Evolutionary conservation across 2,113 vertebrate species (phyloP).

Genomic region (Nerophis ophidion): DNA sequence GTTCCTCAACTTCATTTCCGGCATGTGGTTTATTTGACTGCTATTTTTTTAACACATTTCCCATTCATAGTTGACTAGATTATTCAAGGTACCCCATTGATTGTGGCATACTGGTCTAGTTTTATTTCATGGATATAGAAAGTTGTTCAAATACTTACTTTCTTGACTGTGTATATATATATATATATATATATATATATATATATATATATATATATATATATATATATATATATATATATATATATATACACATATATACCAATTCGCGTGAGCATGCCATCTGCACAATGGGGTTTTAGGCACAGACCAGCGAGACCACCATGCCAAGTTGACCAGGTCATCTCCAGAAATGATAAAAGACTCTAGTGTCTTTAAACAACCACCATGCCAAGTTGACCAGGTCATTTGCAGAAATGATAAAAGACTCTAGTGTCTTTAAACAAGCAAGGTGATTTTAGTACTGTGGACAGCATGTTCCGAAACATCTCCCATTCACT

Average conservation of each 20-base stretch:
- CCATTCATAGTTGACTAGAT: too few species aligned
- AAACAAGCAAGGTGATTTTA: slow-evolving; percentile 51
- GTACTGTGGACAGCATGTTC: slow-evolving; percentile 26
- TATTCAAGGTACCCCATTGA: too few species aligned
- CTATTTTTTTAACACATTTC: too few species aligned
- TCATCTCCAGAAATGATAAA: slow-evolving; percentile 50
- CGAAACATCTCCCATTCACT: slow-evolving; percentile 40
- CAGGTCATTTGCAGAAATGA: slow-evolving; percentile 39
- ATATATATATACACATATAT: too few species aligned
- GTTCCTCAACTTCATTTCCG: too few species aligned
- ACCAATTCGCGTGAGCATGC: neutral
- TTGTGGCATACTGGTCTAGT: neutral
- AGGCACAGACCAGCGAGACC: slow-evolving; percentile 7
- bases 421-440: slow-evolving; percentile 51
- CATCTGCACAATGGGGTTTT: slow-evolving; percentile 23
- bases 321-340: slow-evolving; percentile 21
- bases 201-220: too few species aligned
- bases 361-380: slow-evolving; percentile 44
- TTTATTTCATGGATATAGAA: neutral
- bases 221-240: too few species aligned
- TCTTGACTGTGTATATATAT: too few species aligned
- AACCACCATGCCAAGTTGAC: slow-evolving; percentile 21
- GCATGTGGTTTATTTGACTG: neutral
- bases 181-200: too few species aligned
- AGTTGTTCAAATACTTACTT: too few species aligned